Conservation (phyloP, 2,113 vertebrate genomes). For the Catharus bicknelli region DNA sequence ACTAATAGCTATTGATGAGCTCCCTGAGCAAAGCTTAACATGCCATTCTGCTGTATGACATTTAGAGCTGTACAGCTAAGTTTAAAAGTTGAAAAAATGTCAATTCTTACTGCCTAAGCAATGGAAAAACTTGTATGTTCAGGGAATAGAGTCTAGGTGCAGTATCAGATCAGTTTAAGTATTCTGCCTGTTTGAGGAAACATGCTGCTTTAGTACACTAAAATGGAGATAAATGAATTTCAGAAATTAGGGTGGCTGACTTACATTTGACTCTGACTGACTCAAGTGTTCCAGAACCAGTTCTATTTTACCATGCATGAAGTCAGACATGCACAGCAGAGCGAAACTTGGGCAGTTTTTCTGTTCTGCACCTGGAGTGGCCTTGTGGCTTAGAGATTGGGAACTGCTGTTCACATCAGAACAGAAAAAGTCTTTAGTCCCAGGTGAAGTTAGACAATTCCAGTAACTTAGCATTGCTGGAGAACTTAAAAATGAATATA, state of each 20-base stretch:
- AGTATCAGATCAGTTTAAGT: neutral
- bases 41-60: neutral
- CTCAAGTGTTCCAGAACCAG: neutral
- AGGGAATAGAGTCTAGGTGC: neutral
- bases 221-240: neutral
- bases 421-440: neutral
- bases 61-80: neutral
- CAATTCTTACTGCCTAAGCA: neutral
- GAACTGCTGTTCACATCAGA: neutral
- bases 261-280: neutral
- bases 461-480: neutral
- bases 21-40: neutral
- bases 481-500: neutral
- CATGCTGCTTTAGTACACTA: fast-evolving
- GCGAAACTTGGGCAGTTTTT: neutral
- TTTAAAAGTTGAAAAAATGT: neutral
- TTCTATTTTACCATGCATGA: neutral
- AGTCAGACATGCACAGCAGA: neutral
- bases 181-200: neutral
- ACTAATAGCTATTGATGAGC: neutral
- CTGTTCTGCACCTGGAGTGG: neutral
- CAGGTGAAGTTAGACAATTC: neutral
- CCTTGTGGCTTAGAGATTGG: neutral
- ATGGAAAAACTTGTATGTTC: neutral
- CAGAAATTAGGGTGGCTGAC: neutral